Evolutionary conservation across 37 sponge, comb jelly and placozoan genomes (phyloP), one percentile per base, ranked within the genome.

Genomic region (Axinella damicornis): DNA sequence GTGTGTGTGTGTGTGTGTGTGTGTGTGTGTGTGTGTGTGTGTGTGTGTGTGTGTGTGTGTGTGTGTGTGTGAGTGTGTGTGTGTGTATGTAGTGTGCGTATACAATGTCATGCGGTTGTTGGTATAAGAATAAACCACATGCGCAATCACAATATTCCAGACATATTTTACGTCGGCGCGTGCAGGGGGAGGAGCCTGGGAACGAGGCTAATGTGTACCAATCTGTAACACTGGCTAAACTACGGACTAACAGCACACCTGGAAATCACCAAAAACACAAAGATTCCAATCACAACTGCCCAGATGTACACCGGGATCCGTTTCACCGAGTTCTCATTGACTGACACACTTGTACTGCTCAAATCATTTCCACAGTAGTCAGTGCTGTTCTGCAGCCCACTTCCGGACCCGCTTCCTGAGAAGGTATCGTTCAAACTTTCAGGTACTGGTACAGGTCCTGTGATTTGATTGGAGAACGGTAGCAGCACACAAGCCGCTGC

Each of bases 391-490:
- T 5, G 40, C 34, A 25, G 35, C 12, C 25, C 22, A 46, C 46
- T 46, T 12, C 36, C 74, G 5, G 59, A 57, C 13, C 65, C 66
- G 18, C 13, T 73, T 27, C 25, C 74, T 17, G 67, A 37, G 18
- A 24, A 30, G 17, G 58, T 46, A 65, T 73, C 69, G 39, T 15
- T 69, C 34, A 24, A 46, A 54, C 13, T 19, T 18, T 30, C 17
- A 21, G 25, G 69, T 0, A 63, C 25, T 0, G 77, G 22, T 35
- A 94, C 74, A 15, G 91, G 91, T 35, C 95, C 95, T 40, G 92
- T 91, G 41, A 94, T 94, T 2, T n/a, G 40, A 34, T 89, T 90
- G 64, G 91, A 73, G 33, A 90, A 74, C 0, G 95, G 95, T 5
- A 90, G 72, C 24, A 94, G 36, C 25, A 87, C 34, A 24, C 58